Conservation (phyloP, 2,888 invertebrate species). For the Phragmatobia fuliginosa region DNA sequence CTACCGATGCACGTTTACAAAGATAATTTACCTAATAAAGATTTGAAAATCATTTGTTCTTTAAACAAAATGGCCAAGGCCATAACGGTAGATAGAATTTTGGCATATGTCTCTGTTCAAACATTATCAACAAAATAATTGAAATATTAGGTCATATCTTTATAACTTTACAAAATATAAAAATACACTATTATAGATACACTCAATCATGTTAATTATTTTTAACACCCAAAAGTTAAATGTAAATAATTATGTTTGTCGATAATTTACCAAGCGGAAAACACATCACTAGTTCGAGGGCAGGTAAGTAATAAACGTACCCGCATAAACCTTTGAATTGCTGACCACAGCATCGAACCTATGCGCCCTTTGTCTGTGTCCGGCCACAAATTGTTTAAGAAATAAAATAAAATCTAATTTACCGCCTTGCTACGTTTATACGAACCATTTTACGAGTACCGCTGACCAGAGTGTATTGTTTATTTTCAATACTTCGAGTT, state of each 20-base stretch:
- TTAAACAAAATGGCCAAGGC: not conserved
- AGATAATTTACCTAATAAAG: too few species aligned
- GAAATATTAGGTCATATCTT: too few species aligned
- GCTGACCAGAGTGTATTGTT: constrained; percentile 75
- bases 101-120: not conserved
- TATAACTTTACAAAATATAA: too few species aligned
- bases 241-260: not conserved
- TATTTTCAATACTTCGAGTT: constrained; percentile 73
- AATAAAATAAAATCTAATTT: constrained; percentile 86
- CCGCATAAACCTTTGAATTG: constrained; percentile 86
- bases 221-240: not conserved
- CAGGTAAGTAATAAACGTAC: constrained; percentile 83
- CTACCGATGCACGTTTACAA: too few species aligned
- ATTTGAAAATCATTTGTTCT: not conserved
- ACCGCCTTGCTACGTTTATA: constrained; percentile 82
- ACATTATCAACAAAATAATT: too few species aligned
- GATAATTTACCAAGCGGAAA: constrained; percentile 40
- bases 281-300: constrained; percentile 59
- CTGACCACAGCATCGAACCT: constrained; percentile 83
- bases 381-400: constrained; percentile 85
- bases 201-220: too few species aligned
- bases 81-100: not conserved
- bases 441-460: constrained; percentile 79
- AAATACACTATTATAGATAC: too few species aligned
- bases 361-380: constrained; percentile 82